These are phyloP conservation scores for Naso thynnoides DNA, from an alignment of 2,797 vertebrate genomes.

Conservation along the genomic window DNA sequence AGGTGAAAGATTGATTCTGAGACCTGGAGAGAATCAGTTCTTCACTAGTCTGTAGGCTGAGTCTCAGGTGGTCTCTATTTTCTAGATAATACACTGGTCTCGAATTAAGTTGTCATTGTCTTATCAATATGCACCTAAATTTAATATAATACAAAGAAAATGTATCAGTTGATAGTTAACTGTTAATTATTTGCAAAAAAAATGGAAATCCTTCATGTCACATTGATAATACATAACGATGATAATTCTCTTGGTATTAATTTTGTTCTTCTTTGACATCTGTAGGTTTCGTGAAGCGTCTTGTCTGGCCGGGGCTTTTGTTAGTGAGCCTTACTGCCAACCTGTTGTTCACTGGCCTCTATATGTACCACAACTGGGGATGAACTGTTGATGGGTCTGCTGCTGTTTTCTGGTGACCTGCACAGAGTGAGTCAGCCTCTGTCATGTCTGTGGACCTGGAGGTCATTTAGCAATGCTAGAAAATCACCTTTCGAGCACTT, in stretches of 20 bases:
- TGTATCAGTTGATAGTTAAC: not conserved
- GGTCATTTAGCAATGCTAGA: constrained; percentile 9
- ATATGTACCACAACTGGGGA: constrained; percentile 87
- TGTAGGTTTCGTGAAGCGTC: constrained; percentile 82
- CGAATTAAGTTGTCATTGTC: not conserved
- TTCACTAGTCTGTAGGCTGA: not conserved
- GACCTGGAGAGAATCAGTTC: not conserved
- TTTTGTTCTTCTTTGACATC: not conserved
- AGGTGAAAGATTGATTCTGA: not conserved
- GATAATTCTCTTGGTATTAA: not conserved
- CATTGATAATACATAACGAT: not conserved
- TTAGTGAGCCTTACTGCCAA: constrained; percentile 90
- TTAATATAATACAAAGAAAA: no score
- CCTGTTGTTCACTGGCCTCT: constrained; percentile 87
- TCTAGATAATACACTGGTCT: not conserved
- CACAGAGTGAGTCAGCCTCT: constrained; percentile 15
- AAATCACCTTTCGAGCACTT: constrained; percentile 22
- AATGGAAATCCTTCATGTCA: not conserved
- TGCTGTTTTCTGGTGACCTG: constrained; percentile 2
- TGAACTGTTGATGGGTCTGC: constrained; percentile 53
- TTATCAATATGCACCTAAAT: not conserved
- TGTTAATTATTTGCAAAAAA: not conserved
- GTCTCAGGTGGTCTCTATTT: not conserved
- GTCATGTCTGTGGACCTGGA: constrained; percentile 6
- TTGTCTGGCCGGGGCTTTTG: constrained; percentile 85